These are phyloP conservation scores for Eilema griseolum DNA, from an alignment of 2,888 invertebrate genomes.

Conservation along the genomic window DNA sequence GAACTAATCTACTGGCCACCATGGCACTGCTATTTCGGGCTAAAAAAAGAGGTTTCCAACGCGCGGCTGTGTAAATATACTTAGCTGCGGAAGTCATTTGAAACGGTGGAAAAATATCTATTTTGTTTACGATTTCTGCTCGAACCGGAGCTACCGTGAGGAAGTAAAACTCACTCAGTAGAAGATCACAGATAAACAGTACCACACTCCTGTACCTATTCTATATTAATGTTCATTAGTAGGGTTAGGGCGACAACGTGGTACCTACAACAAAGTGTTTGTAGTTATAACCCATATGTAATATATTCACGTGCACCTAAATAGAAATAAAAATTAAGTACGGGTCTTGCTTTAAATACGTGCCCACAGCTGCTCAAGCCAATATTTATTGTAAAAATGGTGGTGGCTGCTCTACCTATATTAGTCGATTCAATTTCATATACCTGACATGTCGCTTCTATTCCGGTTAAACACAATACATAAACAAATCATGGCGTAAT, in stretches of 20 bases:
- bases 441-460: conserved; percentile 1
- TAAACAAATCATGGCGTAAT: neutral
- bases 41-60: neutral
- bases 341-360: neutral
- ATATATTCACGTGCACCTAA: neutral
- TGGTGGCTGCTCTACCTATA: neutral
- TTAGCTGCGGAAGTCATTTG: neutral
- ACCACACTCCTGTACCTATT: neutral
- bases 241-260: too few relatives aligned
- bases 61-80: neutral
- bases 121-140: neutral
- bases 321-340: neutral
- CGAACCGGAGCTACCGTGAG: neutral
- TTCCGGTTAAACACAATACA: neutral
- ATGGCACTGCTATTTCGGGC: neutral
- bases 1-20: neutral
- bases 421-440: neutral
- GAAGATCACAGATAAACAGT: neutral
- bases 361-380: neutral
- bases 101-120: neutral
- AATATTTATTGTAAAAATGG: neutral
- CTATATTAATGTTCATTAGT: too few relatives aligned
- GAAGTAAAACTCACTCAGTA: neutral
- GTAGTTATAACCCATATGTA: neutral
- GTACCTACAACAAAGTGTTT: too few relatives aligned